Percentiles rank a stretch among this genome's conserved stretches.
phyloP scores from a whole-genome alignment of 2,113 vertebrate species.

The Pipa parva region DNA sequence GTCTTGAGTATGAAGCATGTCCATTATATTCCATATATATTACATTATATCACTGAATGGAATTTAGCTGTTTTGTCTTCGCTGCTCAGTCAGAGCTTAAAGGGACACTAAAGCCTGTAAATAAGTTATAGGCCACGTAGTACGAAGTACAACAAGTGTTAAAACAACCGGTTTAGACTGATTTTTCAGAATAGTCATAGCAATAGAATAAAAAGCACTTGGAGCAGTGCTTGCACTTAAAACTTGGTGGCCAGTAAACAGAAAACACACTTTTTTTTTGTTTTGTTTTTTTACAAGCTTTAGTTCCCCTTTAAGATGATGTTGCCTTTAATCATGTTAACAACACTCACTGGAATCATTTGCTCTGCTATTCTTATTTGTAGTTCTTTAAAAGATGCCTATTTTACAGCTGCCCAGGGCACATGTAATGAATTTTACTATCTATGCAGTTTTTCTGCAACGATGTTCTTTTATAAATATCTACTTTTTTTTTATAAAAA shows the following conservation, averaged over 20 bases:
- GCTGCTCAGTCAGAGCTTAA: constrained; percentile 26
- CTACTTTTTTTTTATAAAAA: not conserved
- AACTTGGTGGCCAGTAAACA: too few species aligned
- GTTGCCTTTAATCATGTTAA: constrained; percentile 40
- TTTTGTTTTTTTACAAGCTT: too few species aligned
- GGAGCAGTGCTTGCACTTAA: too few species aligned
- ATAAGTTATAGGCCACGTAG: too few species aligned
- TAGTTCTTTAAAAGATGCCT: not conserved
- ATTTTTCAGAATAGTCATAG: too few species aligned
- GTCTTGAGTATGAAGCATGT: not conserved
- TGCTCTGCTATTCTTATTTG: not conserved
- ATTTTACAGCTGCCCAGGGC: too few species aligned
- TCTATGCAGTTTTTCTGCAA: constrained; percentile 3
- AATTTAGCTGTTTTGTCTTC: constrained; percentile 1
- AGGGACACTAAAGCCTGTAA: too few species aligned
- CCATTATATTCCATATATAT: not conserved
- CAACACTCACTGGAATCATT: constrained; percentile 3
- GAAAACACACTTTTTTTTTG: too few species aligned
- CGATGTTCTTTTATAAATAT: not conserved
- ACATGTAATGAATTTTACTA: not conserved
- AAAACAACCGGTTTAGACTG: too few species aligned
- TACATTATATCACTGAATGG: constrained; percentile 19
- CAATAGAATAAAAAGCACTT: too few species aligned
- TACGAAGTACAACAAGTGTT: too few species aligned
- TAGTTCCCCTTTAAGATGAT: too few species aligned